phyloP scores from a whole-genome alignment of 2,113 vertebrate species.

The Pseudorectes ferrugineus region DNA sequence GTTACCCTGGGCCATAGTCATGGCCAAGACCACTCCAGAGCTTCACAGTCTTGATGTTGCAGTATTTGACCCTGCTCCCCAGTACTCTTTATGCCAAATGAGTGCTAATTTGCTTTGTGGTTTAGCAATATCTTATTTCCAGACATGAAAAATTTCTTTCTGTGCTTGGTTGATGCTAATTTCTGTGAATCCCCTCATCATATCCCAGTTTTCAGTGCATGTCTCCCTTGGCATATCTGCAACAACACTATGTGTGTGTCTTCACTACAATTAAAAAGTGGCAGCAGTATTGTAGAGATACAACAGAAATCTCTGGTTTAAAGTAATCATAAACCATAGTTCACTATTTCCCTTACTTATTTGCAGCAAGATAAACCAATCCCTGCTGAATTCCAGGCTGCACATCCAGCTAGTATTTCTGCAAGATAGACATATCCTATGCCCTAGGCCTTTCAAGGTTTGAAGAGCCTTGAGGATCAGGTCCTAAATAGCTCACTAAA shows the following conservation, averaged over 20 bases:
- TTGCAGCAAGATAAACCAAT: background rate
- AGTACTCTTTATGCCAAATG: background rate
- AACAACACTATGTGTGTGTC: background rate
- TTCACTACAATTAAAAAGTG: background rate
- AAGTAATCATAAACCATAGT: background rate
- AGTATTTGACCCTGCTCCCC: background rate
- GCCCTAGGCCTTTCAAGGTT: background rate
- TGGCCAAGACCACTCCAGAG: background rate
- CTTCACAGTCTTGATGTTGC: background rate
- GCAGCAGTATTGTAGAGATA: background rate
- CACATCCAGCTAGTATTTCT: background rate
- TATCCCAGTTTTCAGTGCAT: background rate
- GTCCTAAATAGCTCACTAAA: background rate
- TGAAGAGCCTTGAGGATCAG: background rate
- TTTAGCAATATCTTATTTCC: background rate
- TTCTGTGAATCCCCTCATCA: background rate
- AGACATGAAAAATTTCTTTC: background rate
- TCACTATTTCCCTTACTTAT: background rate
- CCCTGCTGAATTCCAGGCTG: background rate
- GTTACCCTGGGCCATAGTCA: background rate
- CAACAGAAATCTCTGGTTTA: background rate
- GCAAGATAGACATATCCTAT: background rate
- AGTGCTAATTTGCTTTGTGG: background rate
- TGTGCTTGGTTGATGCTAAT: background rate
- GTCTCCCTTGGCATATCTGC: background rate